Conservation (phyloP, 1,140 invertebrate species). For the Drosophila pruinosa region DNA sequence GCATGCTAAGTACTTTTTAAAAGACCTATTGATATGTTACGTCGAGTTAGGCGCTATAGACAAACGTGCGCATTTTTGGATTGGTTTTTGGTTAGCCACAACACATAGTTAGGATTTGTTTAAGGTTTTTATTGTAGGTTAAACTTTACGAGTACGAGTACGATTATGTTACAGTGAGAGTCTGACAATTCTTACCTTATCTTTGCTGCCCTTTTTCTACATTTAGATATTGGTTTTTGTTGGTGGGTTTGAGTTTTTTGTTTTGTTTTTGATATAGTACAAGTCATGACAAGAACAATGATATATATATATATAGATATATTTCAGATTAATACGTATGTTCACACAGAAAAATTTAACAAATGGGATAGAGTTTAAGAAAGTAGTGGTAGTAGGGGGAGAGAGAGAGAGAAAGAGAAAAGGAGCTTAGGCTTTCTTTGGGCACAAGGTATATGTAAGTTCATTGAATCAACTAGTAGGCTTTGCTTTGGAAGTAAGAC, state of each 20-base stretch:
- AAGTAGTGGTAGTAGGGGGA: background rate
- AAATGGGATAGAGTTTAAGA: slow-evolving; percentile 1
- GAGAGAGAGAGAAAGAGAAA: slow-evolving; percentile 33
- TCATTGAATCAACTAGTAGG: slow-evolving; percentile 6
- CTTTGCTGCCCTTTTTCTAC: slow-evolving; percentile 92
- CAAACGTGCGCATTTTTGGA: slow-evolving; percentile 55
- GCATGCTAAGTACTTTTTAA: slow-evolving; percentile 25
- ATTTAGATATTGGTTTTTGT: slow-evolving; percentile 59
- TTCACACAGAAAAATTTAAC: slow-evolving; percentile 54
- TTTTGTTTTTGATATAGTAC: slow-evolving; percentile 76
- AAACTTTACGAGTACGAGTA: slow-evolving; percentile 41
- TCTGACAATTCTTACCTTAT: slow-evolving; percentile 87
- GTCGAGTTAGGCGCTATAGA: slow-evolving; percentile 49
- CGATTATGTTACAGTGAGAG: slow-evolving; percentile 34
- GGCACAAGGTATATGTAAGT: slow-evolving; percentile 24
- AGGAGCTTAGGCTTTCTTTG: slow-evolving; percentile 33
- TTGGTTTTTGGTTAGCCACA: slow-evolving; percentile 41
- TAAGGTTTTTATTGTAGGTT: slow-evolving; percentile 24
- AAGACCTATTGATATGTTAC: slow-evolving; percentile 37
- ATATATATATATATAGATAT: slow-evolving; percentile 63
- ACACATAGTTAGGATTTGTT: slow-evolving; percentile 56
- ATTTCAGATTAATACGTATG: slow-evolving; percentile 62
- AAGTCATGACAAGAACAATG: slow-evolving; percentile 80
- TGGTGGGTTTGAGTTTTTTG: slow-evolving; percentile 68
- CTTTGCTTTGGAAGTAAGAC: slow-evolving; percentile 26